These are phyloP conservation scores for Dromaius novaehollandiae DNA, from an alignment of 2,113 vertebrate genomes.

Conservation along the genomic window DNA sequence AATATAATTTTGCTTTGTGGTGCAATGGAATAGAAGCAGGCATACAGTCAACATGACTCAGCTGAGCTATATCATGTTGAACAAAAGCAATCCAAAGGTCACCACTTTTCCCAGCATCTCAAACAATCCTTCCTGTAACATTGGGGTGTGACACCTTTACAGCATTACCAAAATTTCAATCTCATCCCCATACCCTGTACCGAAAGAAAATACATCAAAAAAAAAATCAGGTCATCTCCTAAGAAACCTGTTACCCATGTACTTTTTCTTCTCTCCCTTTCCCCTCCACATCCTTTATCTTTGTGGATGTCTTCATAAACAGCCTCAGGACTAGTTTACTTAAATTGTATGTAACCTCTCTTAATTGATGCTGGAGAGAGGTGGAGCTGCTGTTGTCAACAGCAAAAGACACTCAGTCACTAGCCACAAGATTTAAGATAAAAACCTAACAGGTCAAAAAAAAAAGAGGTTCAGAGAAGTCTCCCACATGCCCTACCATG, in stretches of 20 bases:
- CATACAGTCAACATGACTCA: conserved; percentile 1
- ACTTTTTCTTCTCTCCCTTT: not conserved
- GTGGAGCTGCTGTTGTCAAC: conserved; percentile 36
- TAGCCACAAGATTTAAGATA: conserved; percentile 64
- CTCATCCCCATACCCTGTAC: not conserved
- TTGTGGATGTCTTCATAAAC: conserved; percentile 30
- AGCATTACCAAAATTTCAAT: not conserved
- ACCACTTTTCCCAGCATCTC: not conserved
- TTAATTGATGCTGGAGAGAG: conserved; percentile 44
- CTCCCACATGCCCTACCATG: conserved; percentile 25
- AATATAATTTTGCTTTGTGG: not conserved
- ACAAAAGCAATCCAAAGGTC: conserved; percentile 11
- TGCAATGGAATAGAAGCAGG: not conserved
- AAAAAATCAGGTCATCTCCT: not conserved
- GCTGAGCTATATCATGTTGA: not conserved
- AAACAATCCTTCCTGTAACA: conserved; percentile 13
- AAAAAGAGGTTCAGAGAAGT: not conserved
- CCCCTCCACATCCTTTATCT: not conserved
- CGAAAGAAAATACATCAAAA: not conserved
- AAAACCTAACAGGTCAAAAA: not conserved
- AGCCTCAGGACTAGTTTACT: conserved; percentile 44
- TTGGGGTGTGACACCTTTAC: not conserved
- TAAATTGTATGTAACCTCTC: conserved; percentile 12
- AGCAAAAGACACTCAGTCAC: conserved; percentile 33
- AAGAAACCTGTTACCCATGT: not conserved